phyloP scores from a whole-genome alignment of 53 echinoderm and acorn worm genomes.

The Mesocentrotus franciscanus region DNA sequence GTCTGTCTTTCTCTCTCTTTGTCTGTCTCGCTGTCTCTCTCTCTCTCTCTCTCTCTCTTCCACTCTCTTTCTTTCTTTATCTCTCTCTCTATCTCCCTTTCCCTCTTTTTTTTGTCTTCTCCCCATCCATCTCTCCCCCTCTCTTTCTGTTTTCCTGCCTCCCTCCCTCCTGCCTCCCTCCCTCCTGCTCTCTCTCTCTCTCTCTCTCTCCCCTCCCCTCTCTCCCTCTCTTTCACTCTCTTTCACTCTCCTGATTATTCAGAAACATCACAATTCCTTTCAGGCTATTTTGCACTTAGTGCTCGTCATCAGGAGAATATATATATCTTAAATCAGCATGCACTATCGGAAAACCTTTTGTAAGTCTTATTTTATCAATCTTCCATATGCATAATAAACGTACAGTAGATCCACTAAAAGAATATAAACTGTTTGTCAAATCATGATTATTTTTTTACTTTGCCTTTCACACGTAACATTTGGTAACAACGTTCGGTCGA shows the following conservation, averaged over 20 bases:
- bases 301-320: not conserved
- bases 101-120: no score
- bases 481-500: no score
- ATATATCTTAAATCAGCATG: not conserved
- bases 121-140: not conserved
- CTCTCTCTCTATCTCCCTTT: no score
- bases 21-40: not conserved
- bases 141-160: no score
- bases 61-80: no score
- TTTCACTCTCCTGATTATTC: not conserved
- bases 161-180: no score
- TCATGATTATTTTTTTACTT: not conserved
- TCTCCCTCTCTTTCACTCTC: not conserved
- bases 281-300: not conserved
- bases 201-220: not conserved
- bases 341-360: not conserved
- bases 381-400: not conserved
- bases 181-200: no score
- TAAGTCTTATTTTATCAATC: not conserved
- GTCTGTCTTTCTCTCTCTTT: no score
- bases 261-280: not conserved
- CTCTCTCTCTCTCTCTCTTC: not conserved
- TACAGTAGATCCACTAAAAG: not conserved
- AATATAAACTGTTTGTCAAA: no score
- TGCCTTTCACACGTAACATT: not conserved